Base-by-base conservation (phyloP, 2,113 vertebrate species). In the Alligator sinensis region DNA sequence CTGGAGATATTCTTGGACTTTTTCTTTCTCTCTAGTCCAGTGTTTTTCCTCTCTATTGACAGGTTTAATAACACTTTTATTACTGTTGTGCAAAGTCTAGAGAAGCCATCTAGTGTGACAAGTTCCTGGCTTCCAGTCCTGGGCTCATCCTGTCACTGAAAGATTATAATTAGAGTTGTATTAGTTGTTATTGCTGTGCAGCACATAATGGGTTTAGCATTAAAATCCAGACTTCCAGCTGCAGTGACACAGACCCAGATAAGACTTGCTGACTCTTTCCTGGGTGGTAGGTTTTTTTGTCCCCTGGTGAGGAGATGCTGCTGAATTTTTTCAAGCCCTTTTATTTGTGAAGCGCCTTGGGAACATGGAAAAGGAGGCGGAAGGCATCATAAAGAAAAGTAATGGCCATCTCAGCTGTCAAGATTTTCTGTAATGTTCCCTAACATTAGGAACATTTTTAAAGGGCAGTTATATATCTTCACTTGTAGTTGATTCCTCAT, bases 161-260 rank as follows among this genome's bases (percentile, higher is more conserved):
- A 92, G 81, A 91, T 87, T 82, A 76, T 85, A 88, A 47, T 59
- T 92, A 57, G 90, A 25, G 93, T 92, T 79, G 18, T 85, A 79
- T 72, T 89, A 76, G 47, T 74, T 47, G 30, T 74, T 74, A 47
- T 74, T 13, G 12, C 34, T 47, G 70, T 74, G 22, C 4, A 74
- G 30, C 14, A 47, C 22, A 47, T 47, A 47, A 74, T 24, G 47
- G 21, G 24, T 7, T 74, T 74, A 74, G 68, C 47, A 74, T 74
- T 74, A 38, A 47, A 74, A 74, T 74, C 21, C 70, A 14, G 34
- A 24, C 21, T 47, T 74, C 47, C 24, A 74, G 34, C 22, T 8
- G 21, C 34, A 24, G 22, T 47, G 34, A 82, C 82, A 55, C 12
- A 63, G 38, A 60, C 81, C 10, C 80, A 78, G 34, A 54, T 87